Base-by-base conservation (phyloP, 2,888 invertebrate genomes). In the Phyllotreta striolata region DNA sequence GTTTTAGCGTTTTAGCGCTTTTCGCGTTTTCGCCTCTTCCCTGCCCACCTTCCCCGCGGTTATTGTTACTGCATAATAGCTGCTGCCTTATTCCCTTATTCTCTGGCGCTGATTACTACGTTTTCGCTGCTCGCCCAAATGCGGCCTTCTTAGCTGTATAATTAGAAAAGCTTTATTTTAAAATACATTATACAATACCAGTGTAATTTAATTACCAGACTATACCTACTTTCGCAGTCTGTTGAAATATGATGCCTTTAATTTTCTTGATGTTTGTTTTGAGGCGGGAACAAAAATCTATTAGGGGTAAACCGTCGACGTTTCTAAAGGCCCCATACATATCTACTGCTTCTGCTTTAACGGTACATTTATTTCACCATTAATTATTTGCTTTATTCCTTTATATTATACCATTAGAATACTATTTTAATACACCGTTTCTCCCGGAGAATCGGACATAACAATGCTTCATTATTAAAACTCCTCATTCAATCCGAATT, bases 61-160 rank as follows among this genome's bases (percentile, higher is more conserved):
- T 73, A 74, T 75, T 75, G 74, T 75, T 73, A 68, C 67, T 70
- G 72, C 70, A 74, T 72, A 74, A 73, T 73, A 68, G 70, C 69
- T 62, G 55, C 55, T 52, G 60, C 65, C 24, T 24, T 24, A 24
- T 24, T 52, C 12, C 52, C 66, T 61, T 55, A 55, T 55, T 61
- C 55, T 55, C 61, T 61, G 10, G 46, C 55, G 39, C 54, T 61
- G 61, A 61, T 61, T 61, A 24, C 24, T 24, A 61, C 61, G 46
- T 61, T 60, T 59, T 66, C 62, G 59, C 64, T 59, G 59, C 64
- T 44, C 60, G 64, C 43, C 59, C 64, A 51, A 43, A 62, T 58
- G 55, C 56, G 64, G 56, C 47, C 62, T 62, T 66, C 60, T 66
- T 64, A 59, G 66, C 64, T 64, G 60, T 66, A 63, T 66, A 66